Conservation (phyloP, 2,113 vertebrate species). For the Xiphias gladius region DNA sequence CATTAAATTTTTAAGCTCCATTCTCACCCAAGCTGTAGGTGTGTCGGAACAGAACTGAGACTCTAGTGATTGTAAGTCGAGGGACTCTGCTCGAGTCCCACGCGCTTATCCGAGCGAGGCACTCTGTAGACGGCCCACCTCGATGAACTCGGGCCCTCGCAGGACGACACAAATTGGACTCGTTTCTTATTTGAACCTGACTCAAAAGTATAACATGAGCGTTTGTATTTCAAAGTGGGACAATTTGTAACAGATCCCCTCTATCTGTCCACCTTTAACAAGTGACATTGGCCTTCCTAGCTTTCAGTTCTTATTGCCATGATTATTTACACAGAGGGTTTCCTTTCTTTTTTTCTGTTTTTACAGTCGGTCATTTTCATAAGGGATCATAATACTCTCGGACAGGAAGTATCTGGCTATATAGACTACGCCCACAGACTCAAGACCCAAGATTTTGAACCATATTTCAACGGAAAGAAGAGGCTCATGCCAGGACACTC, state of each 20-base stretch:
- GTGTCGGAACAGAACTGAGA: slow-evolving; percentile 66
- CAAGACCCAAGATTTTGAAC: slow-evolving; percentile 88
- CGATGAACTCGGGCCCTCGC: not conserved
- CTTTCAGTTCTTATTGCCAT: slow-evolving; percentile 49
- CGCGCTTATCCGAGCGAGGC: slow-evolving; percentile 64
- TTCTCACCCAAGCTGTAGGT: slow-evolving; percentile 50
- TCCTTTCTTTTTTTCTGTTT: slow-evolving; percentile 64
- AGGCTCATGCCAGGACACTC: slow-evolving; percentile 86
- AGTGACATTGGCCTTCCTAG: slow-evolving; percentile 52
- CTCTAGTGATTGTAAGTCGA: slow-evolving; percentile 57
- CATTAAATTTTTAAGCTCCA: slow-evolving; percentile 5
- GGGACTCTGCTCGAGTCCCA: slow-evolving; percentile 56
- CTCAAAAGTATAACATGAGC: slow-evolving; percentile 43
- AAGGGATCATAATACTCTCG: slow-evolving; percentile 86
- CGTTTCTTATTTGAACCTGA: slow-evolving; percentile 24
- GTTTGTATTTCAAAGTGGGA: slow-evolving; percentile 56
- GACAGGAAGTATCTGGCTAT: slow-evolving; percentile 92
- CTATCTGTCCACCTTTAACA: slow-evolving; percentile 56
- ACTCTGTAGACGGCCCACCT: slow-evolving; percentile 46
- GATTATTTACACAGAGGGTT: slow-evolving; percentile 81
- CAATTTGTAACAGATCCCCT: slow-evolving; percentile 58
- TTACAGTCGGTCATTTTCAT: slow-evolving; percentile 92
- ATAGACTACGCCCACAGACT: slow-evolving; percentile 92
- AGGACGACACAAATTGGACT: slow-evolving; percentile 27
- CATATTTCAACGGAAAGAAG: slow-evolving; percentile 89